These are phyloP conservation scores for Alloscopus bannaensis DNA, from an alignment of 2,888 invertebrate species.

Conservation along the genomic window DNA sequence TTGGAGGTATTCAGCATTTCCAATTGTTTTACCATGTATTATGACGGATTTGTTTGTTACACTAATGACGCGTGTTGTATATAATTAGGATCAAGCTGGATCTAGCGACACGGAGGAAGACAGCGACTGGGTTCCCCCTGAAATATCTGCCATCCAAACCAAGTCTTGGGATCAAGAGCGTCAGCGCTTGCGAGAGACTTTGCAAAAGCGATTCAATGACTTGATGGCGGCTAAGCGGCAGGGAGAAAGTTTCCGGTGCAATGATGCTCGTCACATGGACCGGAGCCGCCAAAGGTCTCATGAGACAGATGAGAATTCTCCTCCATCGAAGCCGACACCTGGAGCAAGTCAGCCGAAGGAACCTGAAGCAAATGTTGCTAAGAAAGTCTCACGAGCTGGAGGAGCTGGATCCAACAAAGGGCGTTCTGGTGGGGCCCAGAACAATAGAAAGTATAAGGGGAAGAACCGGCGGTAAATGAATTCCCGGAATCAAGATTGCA, in stretches of 20 bases:
- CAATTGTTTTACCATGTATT: too few relatives aligned
- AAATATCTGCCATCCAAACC: constrained; percentile 65
- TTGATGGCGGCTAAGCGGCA: constrained; percentile 58
- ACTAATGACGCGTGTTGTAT: too few relatives aligned
- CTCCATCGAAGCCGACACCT: constrained; percentile 24
- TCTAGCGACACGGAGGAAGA: constrained; percentile 66
- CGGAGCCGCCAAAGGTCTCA: constrained; percentile 37
- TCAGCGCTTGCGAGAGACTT: constrained; percentile 64
- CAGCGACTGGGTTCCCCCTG: constrained; percentile 55
- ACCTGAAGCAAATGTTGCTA: constrained; percentile 15
- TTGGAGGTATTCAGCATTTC: constrained; percentile 68
- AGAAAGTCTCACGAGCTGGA: constrained; percentile 32
- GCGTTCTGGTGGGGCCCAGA: constrained; percentile 34
- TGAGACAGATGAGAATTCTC: constrained; percentile 45
- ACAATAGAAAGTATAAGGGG: constrained; percentile 67
- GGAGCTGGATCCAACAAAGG: constrained; percentile 42
- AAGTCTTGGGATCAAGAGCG: constrained; percentile 64
- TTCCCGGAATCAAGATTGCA: neutral
- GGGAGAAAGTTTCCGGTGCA: constrained; percentile 37
- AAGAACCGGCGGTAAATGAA: constrained; percentile 68
- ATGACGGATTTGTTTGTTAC: neutral
- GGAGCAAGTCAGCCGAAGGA: constrained; percentile 35
- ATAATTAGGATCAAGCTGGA: constrained; percentile 21
- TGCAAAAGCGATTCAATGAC: constrained; percentile 61
- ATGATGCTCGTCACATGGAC: constrained; percentile 12